phyloP scores from a whole-genome alignment of 2,888 invertebrate species.

The Synergus japonicus region DNA sequence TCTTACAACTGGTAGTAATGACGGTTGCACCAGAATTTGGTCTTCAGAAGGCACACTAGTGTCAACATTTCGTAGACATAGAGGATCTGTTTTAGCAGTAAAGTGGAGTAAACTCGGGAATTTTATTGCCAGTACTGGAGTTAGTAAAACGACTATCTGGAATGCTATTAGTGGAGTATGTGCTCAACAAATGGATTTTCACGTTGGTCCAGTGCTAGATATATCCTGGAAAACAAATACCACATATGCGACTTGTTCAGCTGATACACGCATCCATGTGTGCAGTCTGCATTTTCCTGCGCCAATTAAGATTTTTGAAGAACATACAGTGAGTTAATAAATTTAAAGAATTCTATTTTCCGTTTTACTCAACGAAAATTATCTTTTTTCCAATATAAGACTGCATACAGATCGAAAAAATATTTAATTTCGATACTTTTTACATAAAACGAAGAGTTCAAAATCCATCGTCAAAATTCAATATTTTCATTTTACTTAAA shows the following conservation, averaged over 20 bases:
- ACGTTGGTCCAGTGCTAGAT: conserved; percentile 97
- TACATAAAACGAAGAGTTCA: too few relatives aligned
- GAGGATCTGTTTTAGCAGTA: conserved; percentile 99
- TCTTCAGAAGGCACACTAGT: conserved; percentile 95
- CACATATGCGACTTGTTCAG: conserved; percentile 98
- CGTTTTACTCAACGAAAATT: too few relatives aligned
- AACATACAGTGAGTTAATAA: conserved; percentile 79
- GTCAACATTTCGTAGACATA: conserved; percentile 97
- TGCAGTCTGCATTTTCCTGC: conserved; percentile 95
- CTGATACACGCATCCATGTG: conserved; percentile 99
- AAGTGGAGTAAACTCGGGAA: conserved; percentile 99
- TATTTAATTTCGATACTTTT: too few relatives aligned
- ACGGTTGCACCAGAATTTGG: conserved; percentile 99
- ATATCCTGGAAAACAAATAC: conserved; percentile 99
- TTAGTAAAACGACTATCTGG: conserved; percentile 98
- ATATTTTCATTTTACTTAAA: too few relatives aligned
- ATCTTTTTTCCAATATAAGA: too few relatives aligned
- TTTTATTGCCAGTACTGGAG: conserved; percentile 98
- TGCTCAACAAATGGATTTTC: conserved; percentile 99
- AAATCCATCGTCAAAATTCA: too few relatives aligned
- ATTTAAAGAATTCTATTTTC: not conserved
- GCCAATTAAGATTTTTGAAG: conserved; percentile 99
- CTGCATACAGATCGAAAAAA: too few relatives aligned
- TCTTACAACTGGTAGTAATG: conserved; percentile 98
- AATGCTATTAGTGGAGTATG: conserved; percentile 98